Conservation (phyloP, 2,797 vertebrate genomes). For the Pempheris klunzingeri region DNA sequence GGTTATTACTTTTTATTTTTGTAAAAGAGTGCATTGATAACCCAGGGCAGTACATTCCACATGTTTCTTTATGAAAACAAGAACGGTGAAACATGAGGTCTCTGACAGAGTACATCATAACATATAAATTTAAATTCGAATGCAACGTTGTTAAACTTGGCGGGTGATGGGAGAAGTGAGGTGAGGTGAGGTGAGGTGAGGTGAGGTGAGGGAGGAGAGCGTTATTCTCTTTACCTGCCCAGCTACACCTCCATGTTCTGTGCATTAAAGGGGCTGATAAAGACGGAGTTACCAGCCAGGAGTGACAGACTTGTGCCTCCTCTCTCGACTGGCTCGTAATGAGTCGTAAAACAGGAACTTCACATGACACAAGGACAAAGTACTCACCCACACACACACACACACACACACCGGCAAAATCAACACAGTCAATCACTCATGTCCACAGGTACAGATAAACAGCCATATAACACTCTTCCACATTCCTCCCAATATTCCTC, state of each 20-base stretch:
- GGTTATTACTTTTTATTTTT: background rate
- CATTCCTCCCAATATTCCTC: background rate
- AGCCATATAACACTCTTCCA: background rate
- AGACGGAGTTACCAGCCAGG: too few relatives aligned
- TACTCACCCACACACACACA: background rate
- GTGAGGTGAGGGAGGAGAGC: too few relatives aligned
- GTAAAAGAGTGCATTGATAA: background rate
- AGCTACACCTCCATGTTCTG: too few relatives aligned
- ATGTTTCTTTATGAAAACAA: background rate
- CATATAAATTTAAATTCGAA: too few relatives aligned
- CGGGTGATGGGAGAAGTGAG: too few relatives aligned
- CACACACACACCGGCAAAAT: background rate
- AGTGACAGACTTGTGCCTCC: background rate
- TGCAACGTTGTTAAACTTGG: too few relatives aligned
- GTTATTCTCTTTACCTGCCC: too few relatives aligned
- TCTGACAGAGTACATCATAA: too few relatives aligned
- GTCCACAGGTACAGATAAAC: constrained; percentile 1
- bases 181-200: too few relatives aligned
- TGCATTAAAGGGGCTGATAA: too few relatives aligned
- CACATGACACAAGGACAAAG: background rate
- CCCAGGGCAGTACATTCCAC: background rate
- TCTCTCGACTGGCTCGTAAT: constrained; percentile 10
- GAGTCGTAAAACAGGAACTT: background rate
- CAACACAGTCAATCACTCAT: background rate
- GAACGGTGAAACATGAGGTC: too few relatives aligned